Evolutionary conservation across 2,113 vertebrate genomes (phyloP), one percentile per base, ranked within the genome.

Genomic region (Zosterops japonicus): DNA sequence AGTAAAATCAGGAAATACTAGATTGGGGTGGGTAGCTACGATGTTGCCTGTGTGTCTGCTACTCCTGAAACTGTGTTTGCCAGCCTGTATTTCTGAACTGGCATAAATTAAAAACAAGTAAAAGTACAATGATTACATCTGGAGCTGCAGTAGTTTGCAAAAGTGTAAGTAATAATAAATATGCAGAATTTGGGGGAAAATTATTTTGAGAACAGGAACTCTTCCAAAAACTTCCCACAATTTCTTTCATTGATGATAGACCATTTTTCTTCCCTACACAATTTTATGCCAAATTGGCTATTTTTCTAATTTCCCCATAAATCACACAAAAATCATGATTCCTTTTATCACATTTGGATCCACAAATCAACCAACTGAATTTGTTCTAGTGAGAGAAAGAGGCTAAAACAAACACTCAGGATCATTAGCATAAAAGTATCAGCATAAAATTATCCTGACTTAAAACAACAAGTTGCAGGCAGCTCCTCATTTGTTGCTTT

Each of bases 221-320:
- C 41, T 90, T 95, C 94, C 91, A 91, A 81, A 95, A 97, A 22
- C 69, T 83, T 67, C 52, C 69, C 31, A n/a, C 64, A 77, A 65
- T 94, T 85, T 94, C 75, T 96, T 88, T 95, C 50, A 44, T 86
- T 84, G 41, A 60, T 63, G 80, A 95, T 83, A 60, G 74, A 68
- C 31, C 61, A 44, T 82, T 95, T 94, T 94, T 87, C 83, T 95
- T 89, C 56, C 49, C 60, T 42, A n/a, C 44, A 65, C 6, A 60
- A 28, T 81, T 88, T 87, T 65, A 44, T 80, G 93, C 80, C 92
- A 91, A 65, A 83, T 41, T 94, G 78, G 41, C 52, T 59, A 90
- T 61, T 94, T 83, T 93, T 90, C 47, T 63, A 72, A 96, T 84
- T 94, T 93, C 56, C 55, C 55, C 36, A 74, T 94, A 94, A 92